Percentiles rank a stretch among this genome's conserved stretches.
These are phyloP conservation scores for Perizoma flavofasciatum DNA, from an alignment of 2,888 invertebrate species.

Conservation along the genomic window DNA sequence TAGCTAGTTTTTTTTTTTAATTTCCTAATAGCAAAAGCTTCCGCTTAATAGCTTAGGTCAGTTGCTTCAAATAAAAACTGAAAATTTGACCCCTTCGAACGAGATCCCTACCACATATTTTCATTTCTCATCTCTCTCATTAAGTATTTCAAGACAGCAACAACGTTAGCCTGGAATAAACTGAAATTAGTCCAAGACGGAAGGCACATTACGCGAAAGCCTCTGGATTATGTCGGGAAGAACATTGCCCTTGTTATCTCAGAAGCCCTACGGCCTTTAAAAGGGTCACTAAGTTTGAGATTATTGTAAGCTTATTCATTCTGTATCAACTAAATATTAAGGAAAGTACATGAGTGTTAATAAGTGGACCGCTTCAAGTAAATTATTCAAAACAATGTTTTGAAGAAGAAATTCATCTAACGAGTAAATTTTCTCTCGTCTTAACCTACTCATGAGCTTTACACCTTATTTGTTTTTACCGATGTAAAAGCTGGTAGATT, in stretches of 20 bases:
- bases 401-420: too few species aligned
- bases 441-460: too few species aligned
- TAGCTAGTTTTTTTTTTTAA: too few species aligned
- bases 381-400: too few species aligned
- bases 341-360: neutral
- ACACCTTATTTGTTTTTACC: too few species aligned
- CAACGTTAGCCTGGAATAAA: constrained; percentile 36
- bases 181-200: constrained; percentile 38
- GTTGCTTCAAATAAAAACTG: too few species aligned
- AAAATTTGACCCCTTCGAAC: neutral
- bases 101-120: neutral
- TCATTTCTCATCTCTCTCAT: constrained; percentile 21
- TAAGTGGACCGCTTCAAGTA: too few species aligned
- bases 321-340: constrained; percentile 1
- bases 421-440: too few species aligned
- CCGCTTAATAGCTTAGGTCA: too few species aligned
- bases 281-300: constrained; percentile 34
- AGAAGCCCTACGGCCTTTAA: constrained; percentile 29
- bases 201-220: constrained; percentile 33
- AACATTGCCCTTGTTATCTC: constrained; percentile 36
- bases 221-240: constrained; percentile 34
- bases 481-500: too few species aligned
- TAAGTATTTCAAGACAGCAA: constrained; percentile 42
- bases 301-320: constrained; percentile 35
- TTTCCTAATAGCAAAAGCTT: too few species aligned